phyloP scores from a whole-genome alignment of 2,113 vertebrate genomes.

The Pelecanus crispus region DNA sequence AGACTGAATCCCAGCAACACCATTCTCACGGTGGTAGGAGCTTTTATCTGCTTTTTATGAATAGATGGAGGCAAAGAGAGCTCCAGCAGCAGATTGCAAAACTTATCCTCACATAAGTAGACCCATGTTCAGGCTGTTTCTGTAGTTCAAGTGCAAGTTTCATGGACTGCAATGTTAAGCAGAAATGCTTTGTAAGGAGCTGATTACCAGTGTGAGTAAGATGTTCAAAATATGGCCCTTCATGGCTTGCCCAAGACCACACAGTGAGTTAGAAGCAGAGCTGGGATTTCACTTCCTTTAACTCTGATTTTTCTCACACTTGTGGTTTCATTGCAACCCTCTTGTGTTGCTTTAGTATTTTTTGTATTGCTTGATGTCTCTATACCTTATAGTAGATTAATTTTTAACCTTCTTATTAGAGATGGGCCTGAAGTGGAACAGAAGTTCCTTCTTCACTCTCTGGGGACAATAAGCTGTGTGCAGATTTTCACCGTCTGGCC shows the following conservation, averaged over 20 bases:
- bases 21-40: background rate
- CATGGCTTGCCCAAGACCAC: background rate
- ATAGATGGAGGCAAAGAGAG: background rate
- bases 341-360: background rate
- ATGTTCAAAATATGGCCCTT: constrained; percentile 27
- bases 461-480: background rate
- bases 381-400: background rate
- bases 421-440: background rate
- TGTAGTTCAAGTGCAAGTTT: background rate
- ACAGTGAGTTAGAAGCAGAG: constrained; percentile 8
- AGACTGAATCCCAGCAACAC: background rate
- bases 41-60: background rate
- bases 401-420: background rate
- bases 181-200: constrained; percentile 19
- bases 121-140: background rate
- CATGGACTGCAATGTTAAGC: background rate
- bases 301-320: constrained; percentile 40
- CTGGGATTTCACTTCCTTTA: constrained; percentile 23
- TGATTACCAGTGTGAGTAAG: constrained; percentile 7
- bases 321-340: constrained; percentile 19
- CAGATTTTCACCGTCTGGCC: background rate
- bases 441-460: background rate
- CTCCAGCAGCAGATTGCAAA: background rate
- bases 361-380: background rate
- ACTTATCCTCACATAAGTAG: background rate